These are phyloP conservation scores for Brachionus plicatilis DNA, from an alignment of 1,140 invertebrate genomes.

Conservation along the genomic window DNA sequence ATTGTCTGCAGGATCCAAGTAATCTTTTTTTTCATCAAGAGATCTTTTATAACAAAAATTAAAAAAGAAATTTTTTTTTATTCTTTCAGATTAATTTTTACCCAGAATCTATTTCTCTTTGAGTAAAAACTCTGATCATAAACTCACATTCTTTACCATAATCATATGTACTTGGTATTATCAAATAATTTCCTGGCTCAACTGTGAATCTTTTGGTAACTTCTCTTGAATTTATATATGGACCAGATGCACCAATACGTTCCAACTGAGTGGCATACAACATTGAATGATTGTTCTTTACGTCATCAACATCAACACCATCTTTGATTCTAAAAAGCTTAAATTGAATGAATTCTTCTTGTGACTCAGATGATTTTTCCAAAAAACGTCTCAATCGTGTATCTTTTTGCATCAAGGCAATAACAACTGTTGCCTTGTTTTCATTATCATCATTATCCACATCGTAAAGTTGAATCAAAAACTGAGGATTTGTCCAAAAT, in stretches of 20 bases:
- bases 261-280: conserved; percentile 34
- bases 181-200: conserved; percentile 60
- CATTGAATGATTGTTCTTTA: neutral
- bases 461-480: conserved; percentile 19
- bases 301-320: neutral
- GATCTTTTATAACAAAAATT: neutral
- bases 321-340: conserved; percentile 30
- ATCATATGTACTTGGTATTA: conserved; percentile 64
- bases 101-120: conserved; percentile 40
- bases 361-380: neutral
- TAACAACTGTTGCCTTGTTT: conserved; percentile 3
- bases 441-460: conserved; percentile 16
- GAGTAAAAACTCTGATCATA: conserved; percentile 61
- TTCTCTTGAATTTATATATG: conserved; percentile 53
- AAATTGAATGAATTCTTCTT: conserved; percentile 41
- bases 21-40: conserved; percentile 9
- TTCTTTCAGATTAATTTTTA: neutral
- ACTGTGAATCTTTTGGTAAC: conserved; percentile 52
- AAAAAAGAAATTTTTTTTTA: neutral
- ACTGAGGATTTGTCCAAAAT: conserved; percentile 40
- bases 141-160: conserved; percentile 61
- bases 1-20: neutral
- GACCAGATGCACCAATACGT: conserved; percentile 46
- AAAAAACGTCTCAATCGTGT: neutral
- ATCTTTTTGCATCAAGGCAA: conserved; percentile 40